phyloP scores from a whole-genome alignment of 1,140 invertebrate species.

The Drosophila ambigua region DNA sequence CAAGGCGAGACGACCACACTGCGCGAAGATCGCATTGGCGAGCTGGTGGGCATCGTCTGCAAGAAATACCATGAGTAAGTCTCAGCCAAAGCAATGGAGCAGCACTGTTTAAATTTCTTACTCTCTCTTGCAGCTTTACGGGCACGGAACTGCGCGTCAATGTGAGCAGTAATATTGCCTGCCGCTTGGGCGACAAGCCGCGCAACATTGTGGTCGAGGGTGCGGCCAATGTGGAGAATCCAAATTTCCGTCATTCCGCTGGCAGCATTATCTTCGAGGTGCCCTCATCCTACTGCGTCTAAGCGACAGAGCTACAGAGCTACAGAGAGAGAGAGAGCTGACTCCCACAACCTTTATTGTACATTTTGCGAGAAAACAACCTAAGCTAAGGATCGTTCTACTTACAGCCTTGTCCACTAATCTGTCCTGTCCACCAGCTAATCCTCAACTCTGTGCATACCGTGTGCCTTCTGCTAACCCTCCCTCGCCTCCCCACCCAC shows the following conservation, averaged over 20 bases:
- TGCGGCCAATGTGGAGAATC: conserved; percentile 71
- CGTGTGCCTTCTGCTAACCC: conserved; percentile 55
- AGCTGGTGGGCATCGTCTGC: conserved; percentile 93
- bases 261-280: conserved; percentile 82
- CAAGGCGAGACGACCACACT: conserved; percentile 66
- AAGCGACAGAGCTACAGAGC: conserved; percentile 3
- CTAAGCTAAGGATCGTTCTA: conserved; percentile 25
- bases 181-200: conserved; percentile 71
- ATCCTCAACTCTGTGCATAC: conserved; percentile 46
- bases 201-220: conserved; percentile 75
- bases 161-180: conserved; percentile 72
- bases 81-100: accelerated
- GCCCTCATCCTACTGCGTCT: conserved; percentile 76
- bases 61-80: conserved; percentile 91
- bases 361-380: conserved; percentile 47
- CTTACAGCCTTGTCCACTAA: conserved; percentile 14
- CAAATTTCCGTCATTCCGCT: conserved; percentile 69
- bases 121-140: conserved; percentile 45
- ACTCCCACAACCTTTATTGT: conserved; percentile 36
- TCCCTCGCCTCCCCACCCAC: neutral
- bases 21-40: conserved; percentile 92
- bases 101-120: neutral
- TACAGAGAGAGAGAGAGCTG: conserved; percentile 3
- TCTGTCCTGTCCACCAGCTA: no score
- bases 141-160: conserved; percentile 76